Percentiles rank a stretch among this genome's conserved stretches.
These are phyloP conservation scores for Pelusios castaneus DNA, from an alignment of 2,113 vertebrate genomes.

Conservation along the genomic window DNA sequence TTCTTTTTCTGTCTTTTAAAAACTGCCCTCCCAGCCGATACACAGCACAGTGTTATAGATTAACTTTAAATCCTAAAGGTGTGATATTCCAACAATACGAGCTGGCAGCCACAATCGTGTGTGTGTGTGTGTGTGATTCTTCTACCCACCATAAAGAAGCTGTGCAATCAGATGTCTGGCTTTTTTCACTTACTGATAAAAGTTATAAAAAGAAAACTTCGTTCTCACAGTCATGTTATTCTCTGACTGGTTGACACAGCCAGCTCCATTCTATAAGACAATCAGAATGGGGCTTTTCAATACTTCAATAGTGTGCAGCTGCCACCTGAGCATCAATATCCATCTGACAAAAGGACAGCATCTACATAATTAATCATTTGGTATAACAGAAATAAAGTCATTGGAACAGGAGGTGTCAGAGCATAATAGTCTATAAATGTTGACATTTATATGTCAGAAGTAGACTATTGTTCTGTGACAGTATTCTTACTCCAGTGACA, in stretches of 20 bases:
- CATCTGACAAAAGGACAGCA: slow-evolving; percentile 65
- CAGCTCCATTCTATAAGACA: not conserved
- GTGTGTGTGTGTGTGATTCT: not conserved
- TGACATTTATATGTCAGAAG: slow-evolving; percentile 70
- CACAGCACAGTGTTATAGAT: not conserved
- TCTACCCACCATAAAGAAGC: slow-evolving; percentile 13
- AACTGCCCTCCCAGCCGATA: not conserved
- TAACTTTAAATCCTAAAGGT: slow-evolving; percentile 33
- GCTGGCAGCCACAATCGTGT: slow-evolving; percentile 1
- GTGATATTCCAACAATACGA: not conserved
- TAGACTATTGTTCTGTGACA: slow-evolving; percentile 64
- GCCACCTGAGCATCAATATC: slow-evolving; percentile 27
- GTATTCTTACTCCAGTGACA: slow-evolving; percentile 54
- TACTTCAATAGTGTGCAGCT: not conserved
- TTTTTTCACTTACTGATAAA: not conserved
- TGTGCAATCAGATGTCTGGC: slow-evolving; percentile 6
- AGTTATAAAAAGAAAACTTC: slow-evolving; percentile 13
- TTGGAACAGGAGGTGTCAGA: slow-evolving; percentile 30
- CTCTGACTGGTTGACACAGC: slow-evolving; percentile 19
- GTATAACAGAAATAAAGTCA: slow-evolving; percentile 58
- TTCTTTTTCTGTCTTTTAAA: not conserved
- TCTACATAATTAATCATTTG: slow-evolving; percentile 72
- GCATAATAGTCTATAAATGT: slow-evolving; percentile 63
- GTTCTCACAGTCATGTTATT: not conserved
- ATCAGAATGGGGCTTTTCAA: not conserved